Evolutionary conservation across 2,113 vertebrate species (phyloP), one percentile per base, ranked within the genome.

Genomic region (Polypterus bichir): DNA sequence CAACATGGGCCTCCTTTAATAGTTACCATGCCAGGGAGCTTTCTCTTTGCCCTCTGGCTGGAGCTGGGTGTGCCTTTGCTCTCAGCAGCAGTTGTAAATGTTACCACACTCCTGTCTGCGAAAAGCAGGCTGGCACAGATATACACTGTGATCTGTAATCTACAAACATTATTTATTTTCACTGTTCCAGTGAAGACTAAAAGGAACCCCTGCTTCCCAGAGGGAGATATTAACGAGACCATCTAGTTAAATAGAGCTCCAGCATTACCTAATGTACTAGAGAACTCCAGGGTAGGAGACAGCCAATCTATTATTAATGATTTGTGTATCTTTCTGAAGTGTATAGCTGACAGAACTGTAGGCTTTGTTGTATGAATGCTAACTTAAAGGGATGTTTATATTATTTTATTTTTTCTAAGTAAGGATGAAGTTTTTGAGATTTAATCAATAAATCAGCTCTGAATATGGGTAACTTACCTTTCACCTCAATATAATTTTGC

Each of bases 241-340:
- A 86, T 87, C 82, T 80, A 86, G 85, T 87, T 85, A 85, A 86
- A 86, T 82, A 80, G 79, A 83, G 81, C 80, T 81, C 78, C 81
- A 79, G 81, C 83, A 85, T 85, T 83, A 84, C 81, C 83, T 87
- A 86, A 87, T 84, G 83, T 81, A 80, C 78, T 76, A 69, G 71
- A 78, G 77, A 76, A 70, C 76, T 77, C 80, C 77, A 77, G 76
- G 73, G 74, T 76, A 74, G 74, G 77, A 87, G 80, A 85, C 83
- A 85, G 81, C 70, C 72, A 52, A 86, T 87, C 73, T 79, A 87
- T 87, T 82, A 87, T 86, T 87, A 80, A 86, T 84, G 80, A 85
- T 74, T 77, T 83, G 78, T 75, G 78, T 75, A 73, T 71, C 79
- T 79, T 77, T 81, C 76, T 78, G 73, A 83, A 77, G 74, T 75